Percentiles rank a stretch among this genome's conserved stretches.
phyloP scores from a whole-genome alignment of 2,888 invertebrate genomes.

The Portevinia maculata region DNA sequence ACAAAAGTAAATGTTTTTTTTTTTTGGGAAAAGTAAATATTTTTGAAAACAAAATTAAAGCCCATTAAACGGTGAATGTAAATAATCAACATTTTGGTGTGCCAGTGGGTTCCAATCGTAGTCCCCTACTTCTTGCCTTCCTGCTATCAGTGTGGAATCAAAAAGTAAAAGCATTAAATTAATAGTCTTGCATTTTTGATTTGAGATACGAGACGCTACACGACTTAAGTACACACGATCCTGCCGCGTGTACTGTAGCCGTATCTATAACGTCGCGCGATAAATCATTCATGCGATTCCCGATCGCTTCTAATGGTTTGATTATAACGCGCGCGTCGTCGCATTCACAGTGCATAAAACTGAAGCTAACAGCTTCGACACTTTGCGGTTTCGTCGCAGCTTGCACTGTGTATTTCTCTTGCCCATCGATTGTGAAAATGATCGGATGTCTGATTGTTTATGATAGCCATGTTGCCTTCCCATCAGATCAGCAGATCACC shows the following conservation, averaged over 20 bases:
- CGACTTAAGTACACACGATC: slow-evolving; percentile 33
- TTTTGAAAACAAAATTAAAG: slow-evolving; percentile 31
- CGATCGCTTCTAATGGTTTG: slow-evolving; percentile 63
- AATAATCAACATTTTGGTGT: slow-evolving; percentile 44
- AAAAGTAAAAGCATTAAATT: slow-evolving; percentile 73
- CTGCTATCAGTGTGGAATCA: slow-evolving; percentile 62
- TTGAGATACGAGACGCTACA: slow-evolving; percentile 29
- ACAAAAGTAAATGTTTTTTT: slow-evolving; percentile 37
- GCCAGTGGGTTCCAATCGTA: slow-evolving; percentile 59
- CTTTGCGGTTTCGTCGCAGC: slow-evolving; percentile 62
- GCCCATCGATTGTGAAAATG: slow-evolving; percentile 63
- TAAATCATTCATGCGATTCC: slow-evolving; percentile 67
- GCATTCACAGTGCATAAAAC: slow-evolving; percentile 36
- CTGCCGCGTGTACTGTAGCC: slow-evolving; percentile 43
- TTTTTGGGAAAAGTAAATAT: slow-evolving; percentile 58
- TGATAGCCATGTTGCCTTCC: slow-evolving; percentile 4
- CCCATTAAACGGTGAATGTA: slow-evolving; percentile 55
- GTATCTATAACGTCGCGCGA: slow-evolving; percentile 28
- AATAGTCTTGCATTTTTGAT: slow-evolving; percentile 54
- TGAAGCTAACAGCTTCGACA: slow-evolving; percentile 53
- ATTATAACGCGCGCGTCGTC: slow-evolving; percentile 23
- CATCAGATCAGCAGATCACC: slow-evolving; percentile 24
- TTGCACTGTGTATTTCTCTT: slow-evolving; percentile 34
- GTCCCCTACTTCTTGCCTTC: slow-evolving; percentile 37
- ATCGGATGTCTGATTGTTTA: slow-evolving; percentile 43